Base-by-base conservation (phyloP, 2,113 vertebrate species). In the Nettapus auritus region DNA sequence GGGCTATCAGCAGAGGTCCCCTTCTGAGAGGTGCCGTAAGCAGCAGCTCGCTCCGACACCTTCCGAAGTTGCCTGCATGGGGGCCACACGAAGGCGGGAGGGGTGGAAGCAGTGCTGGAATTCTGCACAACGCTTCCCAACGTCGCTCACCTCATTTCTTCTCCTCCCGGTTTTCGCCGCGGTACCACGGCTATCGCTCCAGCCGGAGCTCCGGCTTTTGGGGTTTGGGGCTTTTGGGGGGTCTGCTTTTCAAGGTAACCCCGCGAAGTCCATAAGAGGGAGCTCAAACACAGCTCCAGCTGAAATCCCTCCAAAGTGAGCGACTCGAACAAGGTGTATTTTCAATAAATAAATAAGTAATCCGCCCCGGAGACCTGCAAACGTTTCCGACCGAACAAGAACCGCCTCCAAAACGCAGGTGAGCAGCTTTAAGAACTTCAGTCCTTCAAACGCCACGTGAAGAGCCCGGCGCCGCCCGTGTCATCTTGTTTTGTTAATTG, bases 251-350 rank as follows among this genome's bases (percentile, higher is more conserved):
- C 28, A 29, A 71, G 46, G 38, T 33, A 29, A 76, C 4, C 40
- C 7, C 46, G 6, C 33, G 38, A 67, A 79, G 82, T 75, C 89
- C 53, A 12, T 93, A 69, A 95, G 91, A 94, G 93, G 89, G 82
- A 95, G 89, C 82, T 96, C 88, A 96, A 83, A 82, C 68, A 69
- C 89, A 91, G 89, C 57, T 69, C 73, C 1, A 2, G 7, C 44
- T 67, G 23, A 81, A 73, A 90, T 21, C 73, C 64, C 69, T 33
- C 53, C 33, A 26, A 96, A 85, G 34, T 23, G 26, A 86, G 8
- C 26, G 53, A 29, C 5, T 90, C 68, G 29, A 48, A 31, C 36
- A 59, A 11, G 15, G 25, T 33, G 6, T 21, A 50, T 67, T 40
- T 5, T 26, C 56, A 63, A 86, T 55, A 55, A 28, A 40, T 6